Evolutionary conservation across 2,113 vertebrate species (phyloP).

Genomic region (Callochromis pleurospilus): DNA sequence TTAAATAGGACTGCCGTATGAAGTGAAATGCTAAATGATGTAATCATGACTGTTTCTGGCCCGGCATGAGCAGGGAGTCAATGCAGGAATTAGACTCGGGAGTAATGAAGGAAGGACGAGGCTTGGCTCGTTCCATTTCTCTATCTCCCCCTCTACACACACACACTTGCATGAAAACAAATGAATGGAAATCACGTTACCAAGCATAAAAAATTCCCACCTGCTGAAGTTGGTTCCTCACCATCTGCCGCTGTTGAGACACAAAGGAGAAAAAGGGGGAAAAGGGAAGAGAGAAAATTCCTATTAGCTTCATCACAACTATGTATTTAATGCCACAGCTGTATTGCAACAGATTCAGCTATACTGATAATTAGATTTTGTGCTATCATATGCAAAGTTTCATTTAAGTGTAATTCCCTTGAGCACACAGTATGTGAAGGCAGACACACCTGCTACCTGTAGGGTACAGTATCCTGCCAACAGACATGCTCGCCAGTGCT

Average conservation of each 20-base stretch:
- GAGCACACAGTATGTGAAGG: not conserved
- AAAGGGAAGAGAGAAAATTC: not conserved
- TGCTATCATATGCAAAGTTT: not conserved
- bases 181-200: constrained; percentile 41
- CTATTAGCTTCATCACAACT: constrained; percentile 37
- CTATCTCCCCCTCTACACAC: not conserved
- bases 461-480: not conserved
- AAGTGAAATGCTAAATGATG: constrained; percentile 22
- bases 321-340: constrained; percentile 5
- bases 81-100: constrained; percentile 6
- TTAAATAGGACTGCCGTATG: not conserved
- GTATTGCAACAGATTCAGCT: constrained; percentile 10
- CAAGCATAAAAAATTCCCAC: constrained; percentile 65
- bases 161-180: not conserved
- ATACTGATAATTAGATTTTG: not conserved
- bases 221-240: constrained; percentile 74
- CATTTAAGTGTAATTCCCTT: not conserved
- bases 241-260: constrained; percentile 72
- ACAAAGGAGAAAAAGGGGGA: not conserved
- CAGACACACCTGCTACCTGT: constrained; percentile 44
- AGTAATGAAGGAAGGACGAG: not conserved
- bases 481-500: not conserved
- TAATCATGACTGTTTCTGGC: constrained; percentile 36
- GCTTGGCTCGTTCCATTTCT: not conserved
- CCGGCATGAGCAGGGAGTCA: constrained; percentile 35